Conservation (phyloP, 2,888 invertebrate genomes). For the Xanthorhoe designata region DNA sequence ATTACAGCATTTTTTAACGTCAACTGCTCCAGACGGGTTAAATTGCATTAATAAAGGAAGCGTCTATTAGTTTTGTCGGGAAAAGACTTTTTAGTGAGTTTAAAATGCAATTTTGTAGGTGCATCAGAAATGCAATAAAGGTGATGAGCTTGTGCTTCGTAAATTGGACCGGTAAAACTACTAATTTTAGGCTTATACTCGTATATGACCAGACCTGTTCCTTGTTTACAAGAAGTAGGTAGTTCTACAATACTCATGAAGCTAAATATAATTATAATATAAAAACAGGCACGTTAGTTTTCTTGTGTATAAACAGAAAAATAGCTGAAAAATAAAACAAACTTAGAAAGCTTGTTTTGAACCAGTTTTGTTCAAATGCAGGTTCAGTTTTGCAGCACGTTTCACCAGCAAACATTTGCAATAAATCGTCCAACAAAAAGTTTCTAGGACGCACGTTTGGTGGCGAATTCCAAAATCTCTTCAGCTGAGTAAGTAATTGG, state of each 20-base stretch:
- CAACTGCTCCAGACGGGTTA: conserved; percentile 47
- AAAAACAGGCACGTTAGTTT: no score
- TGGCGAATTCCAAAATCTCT: conserved; percentile 35
- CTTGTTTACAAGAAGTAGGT: neutral
- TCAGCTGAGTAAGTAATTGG: conserved; percentile 58
- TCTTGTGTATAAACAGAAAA: no score
- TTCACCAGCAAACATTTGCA: conserved; percentile 16
- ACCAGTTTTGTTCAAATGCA: neutral
- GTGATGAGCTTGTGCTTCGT: neutral
- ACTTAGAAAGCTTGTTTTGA: no score
- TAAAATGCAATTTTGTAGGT: conserved; percentile 23
- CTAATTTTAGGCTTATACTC: neutral
- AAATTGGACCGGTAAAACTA: neutral
- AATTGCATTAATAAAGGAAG: conserved; percentile 50
- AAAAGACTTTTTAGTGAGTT: conserved; percentile 23
- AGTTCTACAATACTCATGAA: neutral
- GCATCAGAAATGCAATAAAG: neutral
- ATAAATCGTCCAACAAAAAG: conserved; percentile 25
- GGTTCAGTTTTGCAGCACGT: conserved; percentile 5
- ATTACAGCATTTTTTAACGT: conserved; percentile 62
- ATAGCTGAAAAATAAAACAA: no score
- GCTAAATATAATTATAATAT: neutral
- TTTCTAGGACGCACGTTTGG: conserved; percentile 16
- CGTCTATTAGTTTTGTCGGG: conserved; percentile 38
- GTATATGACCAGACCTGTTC: neutral